Evolutionary conservation across 2,113 vertebrate species (phyloP).

Genomic region (Phycodurus eques): DNA sequence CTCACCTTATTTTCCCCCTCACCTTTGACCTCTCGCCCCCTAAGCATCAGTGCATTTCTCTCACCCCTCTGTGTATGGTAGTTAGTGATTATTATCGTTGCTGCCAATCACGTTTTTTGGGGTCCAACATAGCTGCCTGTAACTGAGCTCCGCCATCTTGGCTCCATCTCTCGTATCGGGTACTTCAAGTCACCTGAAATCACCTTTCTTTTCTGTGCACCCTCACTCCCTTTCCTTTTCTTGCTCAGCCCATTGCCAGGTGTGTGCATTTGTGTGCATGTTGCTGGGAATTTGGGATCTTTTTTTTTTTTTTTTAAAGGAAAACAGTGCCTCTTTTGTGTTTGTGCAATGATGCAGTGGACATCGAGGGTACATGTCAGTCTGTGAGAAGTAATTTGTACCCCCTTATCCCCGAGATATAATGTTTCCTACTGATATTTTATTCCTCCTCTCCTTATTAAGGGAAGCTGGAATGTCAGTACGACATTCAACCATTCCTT

Average conservation of each 20-base stretch:
- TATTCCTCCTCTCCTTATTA: slow-evolving; percentile 14
- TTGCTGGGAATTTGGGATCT: slow-evolving; percentile 1
- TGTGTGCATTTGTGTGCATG: slow-evolving; percentile 22
- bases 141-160: slow-evolving; percentile 7
- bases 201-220: slow-evolving; percentile 20
- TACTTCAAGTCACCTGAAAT: slow-evolving; percentile 32
- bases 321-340: slow-evolving; percentile 57
- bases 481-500: slow-evolving; percentile 5
- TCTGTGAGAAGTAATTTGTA: slow-evolving; percentile 70
- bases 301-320: slow-evolving; percentile 34
- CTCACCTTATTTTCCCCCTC: slow-evolving; percentile 47
- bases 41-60: slow-evolving; percentile 7
- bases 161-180: slow-evolving; percentile 9
- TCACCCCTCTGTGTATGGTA: slow-evolving; percentile 42
- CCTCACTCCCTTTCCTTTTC: slow-evolving; percentile 1
- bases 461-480: slow-evolving; percentile 38
- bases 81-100: slow-evolving; percentile 69
- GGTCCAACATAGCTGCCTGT: background rate
- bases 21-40: slow-evolving; percentile 44
- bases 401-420: slow-evolving; percentile 50
- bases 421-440: slow-evolving; percentile 47
- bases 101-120: slow-evolving; percentile 64
- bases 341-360: slow-evolving; percentile 38
- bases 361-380: slow-evolving; percentile 46
- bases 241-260: slow-evolving; percentile 37